Conservation (phyloP, 2,888 invertebrate species). For the Altica lythri region DNA sequence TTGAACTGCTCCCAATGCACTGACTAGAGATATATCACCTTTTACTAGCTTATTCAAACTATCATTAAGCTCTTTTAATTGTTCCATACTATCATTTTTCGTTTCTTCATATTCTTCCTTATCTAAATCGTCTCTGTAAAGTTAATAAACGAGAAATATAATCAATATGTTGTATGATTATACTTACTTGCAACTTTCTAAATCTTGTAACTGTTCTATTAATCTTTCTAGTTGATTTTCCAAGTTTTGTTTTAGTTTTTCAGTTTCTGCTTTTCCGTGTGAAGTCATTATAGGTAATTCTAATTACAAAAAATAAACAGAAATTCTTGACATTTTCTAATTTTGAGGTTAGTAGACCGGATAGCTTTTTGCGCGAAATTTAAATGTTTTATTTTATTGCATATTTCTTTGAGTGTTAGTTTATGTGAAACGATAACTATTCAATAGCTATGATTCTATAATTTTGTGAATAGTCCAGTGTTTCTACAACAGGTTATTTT, state of each 20-base stretch:
- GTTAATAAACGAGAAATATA: conserved; percentile 11
- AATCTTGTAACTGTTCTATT: conserved; percentile 70
- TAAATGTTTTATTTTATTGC: too few relatives aligned
- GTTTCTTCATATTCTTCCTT: conserved; percentile 69
- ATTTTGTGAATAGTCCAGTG: too few relatives aligned
- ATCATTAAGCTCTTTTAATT: conserved; percentile 69
- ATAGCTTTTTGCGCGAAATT: too few relatives aligned
- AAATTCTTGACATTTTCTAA: conserved; percentile 49
- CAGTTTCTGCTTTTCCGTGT: conserved; percentile 65
- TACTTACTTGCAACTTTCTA: conserved; percentile 71
- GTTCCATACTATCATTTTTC: conserved; percentile 71
- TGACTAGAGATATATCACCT: conserved; percentile 71
- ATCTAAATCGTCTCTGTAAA: conserved; percentile 66
- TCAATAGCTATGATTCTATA: too few relatives aligned
- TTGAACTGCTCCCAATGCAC: conserved; percentile 68
- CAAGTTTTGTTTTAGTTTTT: conserved; percentile 66
- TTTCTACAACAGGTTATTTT: too few relatives aligned
- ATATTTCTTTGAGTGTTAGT: too few relatives aligned
- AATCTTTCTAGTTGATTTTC: conserved; percentile 71
- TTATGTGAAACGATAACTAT: too few relatives aligned
- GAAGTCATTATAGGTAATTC: conserved; percentile 56
- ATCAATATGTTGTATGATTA: conserved; percentile 1
- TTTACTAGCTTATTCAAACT: conserved; percentile 66
- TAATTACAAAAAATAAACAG: conserved; percentile 19
- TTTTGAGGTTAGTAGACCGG: conserved; percentile 39